Evolutionary conservation across 1,140 invertebrate species (phyloP), one percentile per base, ranked within the genome.

Genomic region (Aplysia californica): DNA sequence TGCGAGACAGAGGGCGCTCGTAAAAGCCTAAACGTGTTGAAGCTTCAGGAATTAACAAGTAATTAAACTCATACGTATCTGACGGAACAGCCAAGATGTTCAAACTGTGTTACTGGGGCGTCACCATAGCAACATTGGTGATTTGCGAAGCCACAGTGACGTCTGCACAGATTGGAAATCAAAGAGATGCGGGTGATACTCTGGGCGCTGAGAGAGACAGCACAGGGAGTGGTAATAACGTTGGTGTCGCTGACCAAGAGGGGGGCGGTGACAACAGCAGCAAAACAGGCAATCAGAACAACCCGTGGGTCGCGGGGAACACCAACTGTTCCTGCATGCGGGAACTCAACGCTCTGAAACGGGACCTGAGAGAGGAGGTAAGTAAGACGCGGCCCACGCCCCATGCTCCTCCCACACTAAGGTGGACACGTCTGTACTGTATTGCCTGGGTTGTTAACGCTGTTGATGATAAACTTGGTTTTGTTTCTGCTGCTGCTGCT

Each of bases 301-400:
- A 72, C 64, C n/a, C 69, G 1, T 78, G 79, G 79, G 59, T 64
- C 6, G 59, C 76, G 23, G 70, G 68, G 5, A 36, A 35, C n/a
- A 35, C 26, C 39, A 80, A 80, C 65, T 80, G 79, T 59, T 73
- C 79, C 26, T 80, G 79, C 55, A 39, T 69, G 0, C 73, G 67
- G 3, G 76, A 80, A 36, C 35, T 80, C 59, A 50, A 44, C 29
- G 59, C 68, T 2, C 26, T 80, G 26, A 76, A 73, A 38, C 71
- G 70, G 35, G 79, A 80, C 35, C 29, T 80, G 50, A 67, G 68
- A 10, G 66, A 76, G 39, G 79, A 80, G 59, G 59, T 72, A 31
- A 31, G 58, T 33, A 29, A n/a, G n/a, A n/a, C n/a, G n/a, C n/a
- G n/a, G n/a, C n/a, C n/a, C n/a, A n/a, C n/a, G n/a, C n/a, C 50